phyloP scores from a whole-genome alignment of 2,113 vertebrate genomes.

The Castor canadensis region DNA sequence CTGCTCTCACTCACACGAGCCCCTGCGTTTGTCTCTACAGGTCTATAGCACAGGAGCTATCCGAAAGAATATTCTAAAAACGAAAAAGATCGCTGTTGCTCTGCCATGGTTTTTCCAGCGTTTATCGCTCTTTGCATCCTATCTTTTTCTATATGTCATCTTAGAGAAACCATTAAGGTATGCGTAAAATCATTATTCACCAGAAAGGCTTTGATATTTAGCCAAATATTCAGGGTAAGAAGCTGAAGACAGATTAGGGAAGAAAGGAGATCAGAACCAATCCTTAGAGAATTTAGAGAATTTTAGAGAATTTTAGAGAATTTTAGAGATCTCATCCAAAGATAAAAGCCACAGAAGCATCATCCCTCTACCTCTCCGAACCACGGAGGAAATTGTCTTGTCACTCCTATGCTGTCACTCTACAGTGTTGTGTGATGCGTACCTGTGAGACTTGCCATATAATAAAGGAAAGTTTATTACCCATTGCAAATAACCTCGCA shows the following conservation, averaged over 20 bases:
- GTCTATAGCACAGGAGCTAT: not conserved
- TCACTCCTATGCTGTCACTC: rapidly evolving
- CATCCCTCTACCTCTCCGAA: not conserved
- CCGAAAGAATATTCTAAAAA: not conserved
- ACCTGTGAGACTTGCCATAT: not conserved
- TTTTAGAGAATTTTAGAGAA: not conserved
- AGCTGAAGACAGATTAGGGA: not conserved
- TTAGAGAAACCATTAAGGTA: not conserved
- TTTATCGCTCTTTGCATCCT: not conserved
- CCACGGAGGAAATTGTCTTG: not conserved
- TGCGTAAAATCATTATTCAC: constrained; percentile 8
- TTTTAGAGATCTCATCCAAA: not conserved
- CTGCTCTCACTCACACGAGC: not conserved
- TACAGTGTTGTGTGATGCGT: not conserved
- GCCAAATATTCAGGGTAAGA: not conserved
- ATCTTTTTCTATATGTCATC: not conserved
- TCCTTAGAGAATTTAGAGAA: not conserved
- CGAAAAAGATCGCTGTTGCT: not conserved
- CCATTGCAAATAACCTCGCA: not conserved
- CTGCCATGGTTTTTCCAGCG: not conserved
- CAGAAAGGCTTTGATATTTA: not conserved
- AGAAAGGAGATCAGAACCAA: not conserved
- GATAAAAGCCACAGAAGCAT: not conserved
- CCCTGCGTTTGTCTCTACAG: not conserved
- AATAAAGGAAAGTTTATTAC: not conserved